These are phyloP conservation scores for Prochilodus magdalenae DNA, from an alignment of 2,113 vertebrate species.

Conservation along the genomic window DNA sequence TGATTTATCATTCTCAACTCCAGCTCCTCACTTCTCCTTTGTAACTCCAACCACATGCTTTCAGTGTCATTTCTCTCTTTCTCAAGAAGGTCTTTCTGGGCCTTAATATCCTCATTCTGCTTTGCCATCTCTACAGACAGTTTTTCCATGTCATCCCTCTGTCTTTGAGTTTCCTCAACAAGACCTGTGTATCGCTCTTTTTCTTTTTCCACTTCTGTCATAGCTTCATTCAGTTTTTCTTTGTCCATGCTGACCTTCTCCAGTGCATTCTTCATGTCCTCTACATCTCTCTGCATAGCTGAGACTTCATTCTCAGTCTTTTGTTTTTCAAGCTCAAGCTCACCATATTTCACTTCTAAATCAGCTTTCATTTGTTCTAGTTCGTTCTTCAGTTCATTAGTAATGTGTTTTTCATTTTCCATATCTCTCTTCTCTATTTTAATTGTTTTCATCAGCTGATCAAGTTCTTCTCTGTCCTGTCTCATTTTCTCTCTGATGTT, in stretches of 20 bases:
- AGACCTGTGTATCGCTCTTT: background rate
- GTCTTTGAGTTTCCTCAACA: constrained; percentile 42
- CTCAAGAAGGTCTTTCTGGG: constrained; percentile 12
- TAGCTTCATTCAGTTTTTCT: background rate
- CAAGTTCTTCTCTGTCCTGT: constrained; percentile 41
- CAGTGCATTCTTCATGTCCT: background rate
- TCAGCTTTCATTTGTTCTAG: too few relatives aligned
- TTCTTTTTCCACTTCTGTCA: constrained; percentile 53
- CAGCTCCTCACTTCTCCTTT: background rate
- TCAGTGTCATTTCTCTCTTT: constrained; percentile 25
- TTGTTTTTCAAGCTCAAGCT: background rate
- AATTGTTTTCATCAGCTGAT: background rate
- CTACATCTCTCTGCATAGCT: background rate
- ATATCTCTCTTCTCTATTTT: too few relatives aligned
- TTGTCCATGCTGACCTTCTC: background rate
- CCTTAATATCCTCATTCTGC: constrained; percentile 37
- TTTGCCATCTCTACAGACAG: constrained; percentile 9
- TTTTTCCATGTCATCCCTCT: constrained; percentile 43
- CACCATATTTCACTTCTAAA: background rate
- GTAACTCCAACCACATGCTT: background rate
- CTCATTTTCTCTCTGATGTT: constrained; percentile 21
- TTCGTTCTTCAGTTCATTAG: background rate
- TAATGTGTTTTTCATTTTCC: background rate
- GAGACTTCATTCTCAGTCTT: background rate
- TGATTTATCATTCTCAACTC: background rate